phyloP scores from a whole-genome alignment of 2,888 invertebrate genomes.

The Ametastegia equiseti region DNA sequence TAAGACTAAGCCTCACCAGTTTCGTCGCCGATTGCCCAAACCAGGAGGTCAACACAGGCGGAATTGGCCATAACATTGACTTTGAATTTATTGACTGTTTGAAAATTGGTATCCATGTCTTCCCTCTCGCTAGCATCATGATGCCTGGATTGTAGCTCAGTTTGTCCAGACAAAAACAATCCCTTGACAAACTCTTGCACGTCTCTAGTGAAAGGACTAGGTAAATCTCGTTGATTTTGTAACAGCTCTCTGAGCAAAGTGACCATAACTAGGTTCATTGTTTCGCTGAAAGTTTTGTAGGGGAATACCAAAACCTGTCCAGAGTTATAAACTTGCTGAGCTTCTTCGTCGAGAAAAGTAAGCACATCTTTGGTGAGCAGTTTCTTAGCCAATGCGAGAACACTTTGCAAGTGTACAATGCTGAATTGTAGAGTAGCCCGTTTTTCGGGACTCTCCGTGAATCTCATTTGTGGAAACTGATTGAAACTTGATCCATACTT shows the following conservation, averaged over 20 bases:
- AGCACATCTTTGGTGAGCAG: constrained; percentile 90
- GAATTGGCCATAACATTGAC: constrained; percentile 98
- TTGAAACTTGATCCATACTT: constrained; percentile 96
- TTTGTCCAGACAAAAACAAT: constrained; percentile 94
- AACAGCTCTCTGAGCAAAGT: constrained; percentile 93
- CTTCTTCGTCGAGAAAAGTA: constrained; percentile 89
- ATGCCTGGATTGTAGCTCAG: constrained; percentile 91
- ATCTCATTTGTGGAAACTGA: constrained; percentile 90
- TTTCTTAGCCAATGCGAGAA: constrained; percentile 89
- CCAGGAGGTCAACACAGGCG: constrained; percentile 96
- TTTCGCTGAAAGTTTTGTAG: constrained; percentile 96
- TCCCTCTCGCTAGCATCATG: constrained; percentile 91
- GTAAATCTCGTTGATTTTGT: constrained; percentile 93
- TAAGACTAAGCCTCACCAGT: constrained; percentile 82
- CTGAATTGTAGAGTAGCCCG: constrained; percentile 83
- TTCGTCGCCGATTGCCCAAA: constrained; percentile 99
- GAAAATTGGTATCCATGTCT: constrained; percentile 88
- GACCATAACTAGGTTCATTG: constrained; percentile 94
- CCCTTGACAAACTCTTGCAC: constrained; percentile 93
- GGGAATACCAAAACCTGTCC: constrained; percentile 86
- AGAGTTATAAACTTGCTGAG: constrained; percentile 80
- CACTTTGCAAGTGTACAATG: constrained; percentile 88
- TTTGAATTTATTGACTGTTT: constrained; percentile 93
- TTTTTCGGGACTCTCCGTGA: constrained; percentile 85
- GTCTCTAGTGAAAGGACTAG: constrained; percentile 93